phyloP scores from a whole-genome alignment of 2,113 vertebrate genomes.

The Prionailurus viverrinus region DNA sequence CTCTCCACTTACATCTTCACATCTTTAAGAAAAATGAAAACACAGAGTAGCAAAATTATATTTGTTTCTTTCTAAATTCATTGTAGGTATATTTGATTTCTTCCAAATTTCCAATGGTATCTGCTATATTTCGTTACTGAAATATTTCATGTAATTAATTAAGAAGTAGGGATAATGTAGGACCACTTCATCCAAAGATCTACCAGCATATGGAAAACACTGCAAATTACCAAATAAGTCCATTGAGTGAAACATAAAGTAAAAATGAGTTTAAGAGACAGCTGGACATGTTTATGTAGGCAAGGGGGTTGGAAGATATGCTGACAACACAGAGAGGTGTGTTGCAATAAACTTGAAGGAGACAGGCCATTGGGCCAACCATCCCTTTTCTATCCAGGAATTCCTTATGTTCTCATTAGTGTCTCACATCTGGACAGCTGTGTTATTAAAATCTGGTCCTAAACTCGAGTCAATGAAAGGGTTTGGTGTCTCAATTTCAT shows the following conservation, averaged over 20 bases:
- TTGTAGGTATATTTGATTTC: slow-evolving; percentile 38
- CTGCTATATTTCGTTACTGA: slow-evolving; percentile 36
- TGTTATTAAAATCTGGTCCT: slow-evolving; percentile 83
- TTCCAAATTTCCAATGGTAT: slow-evolving; percentile 38
- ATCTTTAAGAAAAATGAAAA: slow-evolving; percentile 57
- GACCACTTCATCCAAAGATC: slow-evolving; percentile 54
- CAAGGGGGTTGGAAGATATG: slow-evolving; percentile 83
- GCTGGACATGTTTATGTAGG: slow-evolving; percentile 86
- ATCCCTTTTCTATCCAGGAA: slow-evolving; percentile 84
- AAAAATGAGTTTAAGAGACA: slow-evolving; percentile 85
- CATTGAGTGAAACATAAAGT: slow-evolving; percentile 78
- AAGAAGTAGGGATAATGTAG: slow-evolving; percentile 46
- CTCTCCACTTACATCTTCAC: neutral
- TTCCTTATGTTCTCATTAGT: slow-evolving; percentile 86
- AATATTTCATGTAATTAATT: slow-evolving; percentile 60
- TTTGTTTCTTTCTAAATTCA: slow-evolving; percentile 55
- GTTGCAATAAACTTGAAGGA: slow-evolving; percentile 86
- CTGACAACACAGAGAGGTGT: slow-evolving; percentile 83
- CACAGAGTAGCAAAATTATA: slow-evolving; percentile 19
- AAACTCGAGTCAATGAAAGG: slow-evolving; percentile 79
- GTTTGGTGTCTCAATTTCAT: slow-evolving; percentile 82
- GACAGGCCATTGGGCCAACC: slow-evolving; percentile 84
- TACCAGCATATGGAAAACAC: slow-evolving; percentile 65
- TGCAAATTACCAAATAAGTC: slow-evolving; percentile 78
- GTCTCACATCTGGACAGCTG: slow-evolving; percentile 86